These are phyloP conservation scores for Frankliniella intonsa DNA, from an alignment of 2,888 invertebrate genomes.

Conservation along the genomic window DNA sequence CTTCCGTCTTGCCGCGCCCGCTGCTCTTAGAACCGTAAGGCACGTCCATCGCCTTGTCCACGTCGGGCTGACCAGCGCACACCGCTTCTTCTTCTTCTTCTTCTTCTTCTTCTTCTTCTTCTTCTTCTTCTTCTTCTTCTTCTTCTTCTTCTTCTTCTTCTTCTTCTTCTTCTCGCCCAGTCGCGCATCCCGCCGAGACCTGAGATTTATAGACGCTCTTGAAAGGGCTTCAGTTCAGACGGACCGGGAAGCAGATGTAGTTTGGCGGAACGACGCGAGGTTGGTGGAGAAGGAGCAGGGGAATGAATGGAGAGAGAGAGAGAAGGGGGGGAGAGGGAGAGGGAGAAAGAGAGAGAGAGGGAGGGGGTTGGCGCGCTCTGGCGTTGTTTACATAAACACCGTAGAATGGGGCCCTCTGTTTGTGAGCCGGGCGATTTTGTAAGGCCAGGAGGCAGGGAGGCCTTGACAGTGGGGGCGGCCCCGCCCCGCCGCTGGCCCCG, in stretches of 20 bases:
- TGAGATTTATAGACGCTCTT: not conserved
- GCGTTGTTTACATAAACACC: not conserved
- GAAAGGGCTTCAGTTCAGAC: not conserved
- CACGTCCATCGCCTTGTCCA: not conserved
- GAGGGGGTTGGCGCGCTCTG: not conserved
- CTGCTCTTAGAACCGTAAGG: too few relatives aligned
- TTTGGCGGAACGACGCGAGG: too few relatives aligned
- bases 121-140: not conserved
- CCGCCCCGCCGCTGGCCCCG: not conserved
- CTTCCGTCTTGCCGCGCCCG: too few relatives aligned
- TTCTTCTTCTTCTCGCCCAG: not conserved
- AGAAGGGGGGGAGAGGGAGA: not conserved
- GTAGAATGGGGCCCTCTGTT: not conserved
- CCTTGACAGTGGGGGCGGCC: not conserved
- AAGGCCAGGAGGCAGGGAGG: not conserved
- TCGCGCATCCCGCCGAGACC: not conserved
- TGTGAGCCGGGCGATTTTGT: not conserved
- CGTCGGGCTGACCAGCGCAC: too few relatives aligned
- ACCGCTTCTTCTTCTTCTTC: not conserved
- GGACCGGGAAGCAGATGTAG: too few relatives aligned
- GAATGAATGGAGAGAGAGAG: too few relatives aligned
- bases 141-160: not conserved
- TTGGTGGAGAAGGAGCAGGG: too few relatives aligned
- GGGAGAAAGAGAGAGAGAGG: not conserved
- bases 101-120: not conserved